These are phyloP conservation scores for Tangachromis dhanisi DNA, from an alignment of 2,113 vertebrate genomes.

Conservation along the genomic window DNA sequence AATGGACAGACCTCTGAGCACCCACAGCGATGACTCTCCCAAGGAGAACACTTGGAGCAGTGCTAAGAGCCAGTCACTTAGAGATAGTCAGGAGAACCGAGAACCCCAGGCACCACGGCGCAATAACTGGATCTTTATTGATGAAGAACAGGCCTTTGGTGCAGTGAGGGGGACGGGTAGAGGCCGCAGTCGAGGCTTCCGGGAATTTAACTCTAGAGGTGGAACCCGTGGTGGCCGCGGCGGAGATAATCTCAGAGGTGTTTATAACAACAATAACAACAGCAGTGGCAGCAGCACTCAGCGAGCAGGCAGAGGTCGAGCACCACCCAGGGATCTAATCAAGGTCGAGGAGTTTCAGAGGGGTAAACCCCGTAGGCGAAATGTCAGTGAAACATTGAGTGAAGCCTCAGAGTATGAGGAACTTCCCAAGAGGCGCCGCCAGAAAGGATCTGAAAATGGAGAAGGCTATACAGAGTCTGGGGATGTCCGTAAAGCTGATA, in stretches of 20 bases:
- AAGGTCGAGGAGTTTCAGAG: constrained; percentile 82
- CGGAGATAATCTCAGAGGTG: constrained; percentile 57
- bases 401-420: constrained; percentile 96
- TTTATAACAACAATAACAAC: constrained; percentile 56
- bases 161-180: constrained; percentile 78
- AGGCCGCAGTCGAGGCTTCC: constrained; percentile 82
- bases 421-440: constrained; percentile 87
- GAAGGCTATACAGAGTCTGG: constrained; percentile 72
- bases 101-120: constrained; percentile 78
- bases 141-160: constrained; percentile 94
- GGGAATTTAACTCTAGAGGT: constrained; percentile 86
- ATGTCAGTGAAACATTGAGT: constrained; percentile 91
- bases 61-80: constrained; percentile 56
- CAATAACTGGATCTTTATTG: constrained; percentile 97
- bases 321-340: constrained; percentile 74
- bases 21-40: constrained; percentile 69
- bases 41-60: constrained; percentile 76
- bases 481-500: constrained; percentile 76
- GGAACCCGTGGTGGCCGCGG: constrained; percentile 66
- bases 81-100: constrained; percentile 62
- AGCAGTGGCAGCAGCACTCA: constrained; percentile 42
- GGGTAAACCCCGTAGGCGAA: constrained; percentile 83
- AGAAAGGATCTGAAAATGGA: constrained; percentile 81
- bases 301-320: constrained; percentile 75
- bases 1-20: constrained; percentile 60